Evolutionary conservation across 2,113 vertebrate genomes (phyloP), one percentile per base, ranked within the genome.

Genomic region (Nothocercus julius): DNA sequence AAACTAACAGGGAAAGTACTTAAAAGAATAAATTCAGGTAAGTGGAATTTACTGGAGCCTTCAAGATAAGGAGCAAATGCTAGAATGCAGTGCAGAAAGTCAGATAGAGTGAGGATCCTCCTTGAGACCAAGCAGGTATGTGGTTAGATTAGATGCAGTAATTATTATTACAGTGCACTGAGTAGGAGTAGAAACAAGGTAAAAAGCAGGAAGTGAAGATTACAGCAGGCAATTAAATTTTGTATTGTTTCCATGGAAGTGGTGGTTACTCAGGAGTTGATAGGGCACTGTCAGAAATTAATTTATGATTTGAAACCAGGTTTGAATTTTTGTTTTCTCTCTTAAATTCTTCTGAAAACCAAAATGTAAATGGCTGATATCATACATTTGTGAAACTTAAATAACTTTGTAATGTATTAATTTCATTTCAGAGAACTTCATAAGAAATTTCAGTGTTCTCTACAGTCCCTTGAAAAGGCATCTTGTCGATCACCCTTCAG

Each of bases 391-490:
- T 63, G 63, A 75, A 91, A 69, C 42, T 12, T 3, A 86, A 81
- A 32, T 96, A 89, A 97, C 69, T 83, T 82, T 66, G 53, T 42
- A 72, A 10, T 21, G 3, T 97, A 44, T 85, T 63, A 59, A 42
- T 95, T 90, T 95, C 36, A 68, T 96, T 97, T 83, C 95, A 99
- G 99, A 99, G 97, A 97, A 95, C 94, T 99, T 99, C 97, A 99
- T 99, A 62, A 97, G 98, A 96, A 99, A 99, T 98, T 99, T 99
- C 98, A 99, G 99, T 7, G 25, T 98, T 92, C 97, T 98, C 24
- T 98, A 99, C 98, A 99, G 98, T 95, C 98, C 98, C 56, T 95
- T 99, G 96, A 98, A 98, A 97, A 98, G 99, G 95, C 98, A 99
- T 88, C 98, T 99, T 81, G 98, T 99, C n/a, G 98, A 98, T 77